These are phyloP conservation scores for Isotomurus palustris DNA, from an alignment of 2,888 invertebrate species.

Conservation along the genomic window DNA sequence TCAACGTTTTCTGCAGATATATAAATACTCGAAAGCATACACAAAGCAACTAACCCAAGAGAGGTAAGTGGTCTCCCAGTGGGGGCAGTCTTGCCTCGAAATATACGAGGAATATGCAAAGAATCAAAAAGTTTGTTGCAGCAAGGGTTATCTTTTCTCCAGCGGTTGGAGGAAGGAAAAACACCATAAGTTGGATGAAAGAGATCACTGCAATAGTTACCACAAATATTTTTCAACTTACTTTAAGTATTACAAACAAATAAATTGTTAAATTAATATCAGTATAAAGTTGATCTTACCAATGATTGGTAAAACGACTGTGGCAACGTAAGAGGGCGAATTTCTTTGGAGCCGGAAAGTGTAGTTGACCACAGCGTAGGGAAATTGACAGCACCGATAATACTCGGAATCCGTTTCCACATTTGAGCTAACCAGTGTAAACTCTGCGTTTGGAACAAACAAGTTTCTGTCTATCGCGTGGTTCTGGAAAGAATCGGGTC, in stretches of 20 bases:
- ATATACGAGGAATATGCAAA: conserved; percentile 44
- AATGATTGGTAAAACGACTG: conserved; percentile 61
- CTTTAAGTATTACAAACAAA: neutral
- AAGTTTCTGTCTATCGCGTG: conserved; percentile 16
- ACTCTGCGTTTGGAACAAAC: conserved; percentile 38
- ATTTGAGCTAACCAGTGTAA: conserved; percentile 28
- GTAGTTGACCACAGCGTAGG: conserved; percentile 57
- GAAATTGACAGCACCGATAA: conserved; percentile 55
- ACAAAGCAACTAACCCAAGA: conserved; percentile 54
- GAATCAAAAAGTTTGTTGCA: conserved; percentile 41
- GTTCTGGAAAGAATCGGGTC: neutral
- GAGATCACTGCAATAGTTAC: conserved; percentile 38
- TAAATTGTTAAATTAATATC: neutral
- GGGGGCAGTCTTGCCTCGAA: conserved; percentile 54
- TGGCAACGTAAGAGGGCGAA: conserved; percentile 59
- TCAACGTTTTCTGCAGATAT: neutral
- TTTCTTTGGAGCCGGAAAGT: conserved; percentile 56
- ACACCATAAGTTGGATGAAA: conserved; percentile 42
- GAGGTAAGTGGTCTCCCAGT: conserved; percentile 56
- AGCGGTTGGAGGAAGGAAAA: conserved; percentile 57
- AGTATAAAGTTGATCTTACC: conserved; percentile 41
- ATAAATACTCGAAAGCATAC: neutral
- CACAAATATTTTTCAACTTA: neutral
- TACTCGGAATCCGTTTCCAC: conserved; percentile 49
- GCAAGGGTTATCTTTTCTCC: conserved; percentile 59